Percentiles rank a stretch among this genome's conserved stretches.
Conservation (phyloP, 2,888 invertebrate species). For the Cosmopolites sordidus region DNA sequence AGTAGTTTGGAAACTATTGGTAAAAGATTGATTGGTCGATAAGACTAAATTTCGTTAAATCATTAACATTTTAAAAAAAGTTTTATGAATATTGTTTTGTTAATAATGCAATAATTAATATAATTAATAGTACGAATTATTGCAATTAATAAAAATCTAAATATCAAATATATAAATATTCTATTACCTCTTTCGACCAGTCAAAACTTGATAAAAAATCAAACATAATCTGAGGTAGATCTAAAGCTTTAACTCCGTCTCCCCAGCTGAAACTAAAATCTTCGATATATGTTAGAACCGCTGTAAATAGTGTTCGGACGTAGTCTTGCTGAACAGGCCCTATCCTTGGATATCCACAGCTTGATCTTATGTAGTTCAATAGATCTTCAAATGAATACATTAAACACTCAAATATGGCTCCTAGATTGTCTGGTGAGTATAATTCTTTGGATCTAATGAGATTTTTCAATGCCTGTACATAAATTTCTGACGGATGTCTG, state of each 20-base stretch:
- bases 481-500: conserved; percentile 4
- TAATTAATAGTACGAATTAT: no score
- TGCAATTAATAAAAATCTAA: no score
- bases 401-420: conserved; percentile 12
- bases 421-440: conserved; percentile 14
- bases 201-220: conserved; percentile 6
- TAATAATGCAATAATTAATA: no score
- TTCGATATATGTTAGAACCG: conserved; percentile 11
- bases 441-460: conserved; percentile 13
- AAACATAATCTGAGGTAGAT: conserved; percentile 15
- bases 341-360: neutral
- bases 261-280: conserved; percentile 17
- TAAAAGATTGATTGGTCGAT: no score
- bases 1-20: no score
- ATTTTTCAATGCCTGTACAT: conserved; percentile 3
- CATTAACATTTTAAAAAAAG: no score
- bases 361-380: conserved; percentile 7
- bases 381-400: conserved; percentile 18
- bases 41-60: no score
- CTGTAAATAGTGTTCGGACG: conserved; percentile 9
- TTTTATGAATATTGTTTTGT: no score
- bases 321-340: conserved; percentile 4
- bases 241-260: conserved; percentile 18
- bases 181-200: conserved; percentile 16
- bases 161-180: no score